A percentile compares a stretch with the other conserved stretches of the same genome.
phyloP scores from a whole-genome alignment of 2,888 invertebrate species.

The Macropis europaea region DNA sequence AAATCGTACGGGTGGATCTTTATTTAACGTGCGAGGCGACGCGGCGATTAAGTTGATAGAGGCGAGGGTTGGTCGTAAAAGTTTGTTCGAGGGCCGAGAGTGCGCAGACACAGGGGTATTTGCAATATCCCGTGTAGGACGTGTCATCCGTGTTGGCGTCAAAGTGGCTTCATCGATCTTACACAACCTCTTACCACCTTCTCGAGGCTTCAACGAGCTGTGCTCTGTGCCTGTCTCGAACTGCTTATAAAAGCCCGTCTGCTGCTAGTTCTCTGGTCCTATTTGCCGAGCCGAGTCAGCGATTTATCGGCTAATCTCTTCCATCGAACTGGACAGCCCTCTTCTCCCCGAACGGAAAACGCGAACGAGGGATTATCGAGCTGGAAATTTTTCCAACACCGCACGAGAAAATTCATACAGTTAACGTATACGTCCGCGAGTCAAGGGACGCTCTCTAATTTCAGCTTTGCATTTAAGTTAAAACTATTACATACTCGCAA shows the following conservation, averaged over 20 bases:
- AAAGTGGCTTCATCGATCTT: conserved; percentile 60
- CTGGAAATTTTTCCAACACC: conserved; percentile 8
- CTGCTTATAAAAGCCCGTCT: conserved; percentile 46
- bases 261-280: conserved; percentile 20
- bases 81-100: conserved; percentile 49
- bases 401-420: no score
- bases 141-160: conserved; percentile 55
- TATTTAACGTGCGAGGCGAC: conserved; percentile 9
- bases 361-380: conserved; percentile 4
- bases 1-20: conserved; percentile 19
- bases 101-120: conserved; percentile 47
- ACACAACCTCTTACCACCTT: conserved; percentile 53
- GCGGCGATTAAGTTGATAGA: conserved; percentile 37
- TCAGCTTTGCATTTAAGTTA: no score
- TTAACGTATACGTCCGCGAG: no score
- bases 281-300: conserved; percentile 40
- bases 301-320: conserved; percentile 43
- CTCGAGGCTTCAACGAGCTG: conserved; percentile 44
- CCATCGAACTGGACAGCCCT: conserved; percentile 21
- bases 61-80: conserved; percentile 39
- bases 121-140: conserved; percentile 49
- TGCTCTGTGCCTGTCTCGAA: conserved; percentile 28
- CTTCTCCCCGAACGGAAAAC: conserved; percentile 9
- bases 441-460: no score
- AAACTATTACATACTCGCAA: no score